Percentiles rank a stretch among this genome's conserved stretches.
Conservation (phyloP, 2,113 vertebrate species). For the Antechinus stuartii region DNA sequence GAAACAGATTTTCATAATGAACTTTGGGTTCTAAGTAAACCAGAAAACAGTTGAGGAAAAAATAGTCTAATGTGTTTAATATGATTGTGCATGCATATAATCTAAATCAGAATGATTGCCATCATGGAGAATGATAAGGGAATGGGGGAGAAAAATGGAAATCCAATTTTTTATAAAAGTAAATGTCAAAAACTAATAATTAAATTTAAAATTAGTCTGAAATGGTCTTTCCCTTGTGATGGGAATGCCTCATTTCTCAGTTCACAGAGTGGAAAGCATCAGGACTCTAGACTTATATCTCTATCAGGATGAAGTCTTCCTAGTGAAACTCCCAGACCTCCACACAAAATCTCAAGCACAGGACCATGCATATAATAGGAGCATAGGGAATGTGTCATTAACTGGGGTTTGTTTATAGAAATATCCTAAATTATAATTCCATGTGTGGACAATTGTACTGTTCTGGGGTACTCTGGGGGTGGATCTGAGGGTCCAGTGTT, state of each 20-base stretch:
- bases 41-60: background rate
- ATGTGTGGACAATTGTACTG: background rate
- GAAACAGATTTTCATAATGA: background rate
- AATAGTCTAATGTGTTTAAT: too few relatives aligned
- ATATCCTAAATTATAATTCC: background rate
- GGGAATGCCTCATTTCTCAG: background rate
- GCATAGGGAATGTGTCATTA: background rate
- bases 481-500: background rate
- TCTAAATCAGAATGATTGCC: too few relatives aligned
- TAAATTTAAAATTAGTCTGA: background rate
- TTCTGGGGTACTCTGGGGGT: background rate
- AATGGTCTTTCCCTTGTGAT: background rate
- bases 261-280: background rate
- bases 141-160: too few relatives aligned
- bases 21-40: background rate
- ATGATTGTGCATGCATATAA: too few relatives aligned
- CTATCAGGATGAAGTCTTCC: background rate
- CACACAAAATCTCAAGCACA: too few relatives aligned
- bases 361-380: background rate
- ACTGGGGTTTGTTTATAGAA: background rate
- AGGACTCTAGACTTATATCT: background rate
- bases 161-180: too few relatives aligned
- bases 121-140: too few relatives aligned
- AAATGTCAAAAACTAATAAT: too few relatives aligned
- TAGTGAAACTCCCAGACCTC: background rate